Evolutionary conservation across 2,888 invertebrate species (phyloP).

Genomic region (Epinotia demarniana): DNA sequence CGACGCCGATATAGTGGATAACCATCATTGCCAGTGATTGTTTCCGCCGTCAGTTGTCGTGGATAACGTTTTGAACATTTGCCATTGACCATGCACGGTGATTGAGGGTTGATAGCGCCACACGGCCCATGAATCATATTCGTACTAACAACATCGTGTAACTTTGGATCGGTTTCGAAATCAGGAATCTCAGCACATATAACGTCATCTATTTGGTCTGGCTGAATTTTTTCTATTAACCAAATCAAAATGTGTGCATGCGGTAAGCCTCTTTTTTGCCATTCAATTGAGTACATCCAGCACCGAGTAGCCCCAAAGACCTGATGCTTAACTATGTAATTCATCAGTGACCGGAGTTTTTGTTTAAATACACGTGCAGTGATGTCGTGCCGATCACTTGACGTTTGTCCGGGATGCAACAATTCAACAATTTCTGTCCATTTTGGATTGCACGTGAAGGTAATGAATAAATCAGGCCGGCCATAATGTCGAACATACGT

Average conservation of each 20-base stretch:
- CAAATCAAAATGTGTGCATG: constrained; percentile 17
- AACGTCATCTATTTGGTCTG: not conserved
- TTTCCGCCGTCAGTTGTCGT: too few species aligned
- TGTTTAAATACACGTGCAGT: constrained; percentile 49
- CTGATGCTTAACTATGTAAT: constrained; percentile 46
- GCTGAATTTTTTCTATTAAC: not conserved
- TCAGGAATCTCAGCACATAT: too few species aligned
- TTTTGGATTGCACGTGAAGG: constrained; percentile 51
- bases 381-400: constrained; percentile 54
- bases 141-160: too few species aligned
- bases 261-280: constrained; percentile 17
- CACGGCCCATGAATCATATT: too few species aligned
- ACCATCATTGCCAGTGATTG: too few species aligned
- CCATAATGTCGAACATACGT: too few species aligned
- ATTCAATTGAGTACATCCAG: constrained; percentile 45
- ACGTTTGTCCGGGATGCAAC: constrained; percentile 46
- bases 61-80: too few species aligned
- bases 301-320: constrained; percentile 50
- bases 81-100: too few species aligned
- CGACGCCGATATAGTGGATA: too few species aligned
- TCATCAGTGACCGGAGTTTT: constrained; percentile 49
- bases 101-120: too few species aligned
- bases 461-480: too few species aligned
- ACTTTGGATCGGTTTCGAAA: too few species aligned
- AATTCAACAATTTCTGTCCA: constrained; percentile 50